Evolutionary conservation across 2,888 invertebrate genomes (phyloP).

Genomic region (Ferrisia virgata): DNA sequence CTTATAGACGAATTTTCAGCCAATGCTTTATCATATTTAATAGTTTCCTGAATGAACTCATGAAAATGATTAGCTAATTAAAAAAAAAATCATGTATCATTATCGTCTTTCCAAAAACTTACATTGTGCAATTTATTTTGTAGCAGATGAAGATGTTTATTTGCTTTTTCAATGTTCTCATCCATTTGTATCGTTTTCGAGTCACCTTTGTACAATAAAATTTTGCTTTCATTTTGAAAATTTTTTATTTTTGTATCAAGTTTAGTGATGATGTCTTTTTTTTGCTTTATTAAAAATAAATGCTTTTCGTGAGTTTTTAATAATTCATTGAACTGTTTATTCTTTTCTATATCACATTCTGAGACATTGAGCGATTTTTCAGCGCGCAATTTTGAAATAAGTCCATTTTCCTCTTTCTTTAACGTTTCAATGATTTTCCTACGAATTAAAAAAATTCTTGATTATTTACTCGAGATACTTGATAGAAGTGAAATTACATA

Average conservation of each 20-base stretch:
- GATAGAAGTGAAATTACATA: background rate
- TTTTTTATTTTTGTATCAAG: slow-evolving; percentile 5
- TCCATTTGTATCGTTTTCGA: slow-evolving; percentile 29
- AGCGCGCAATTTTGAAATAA: slow-evolving; percentile 24
- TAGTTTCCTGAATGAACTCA: slow-evolving; percentile 58
- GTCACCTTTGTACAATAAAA: slow-evolving; percentile 21
- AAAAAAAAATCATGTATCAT: no score
- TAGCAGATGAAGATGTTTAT: slow-evolving; percentile 26
- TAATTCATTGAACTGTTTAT: slow-evolving; percentile 18
- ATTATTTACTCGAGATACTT: background rate
- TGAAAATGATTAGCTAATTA: background rate
- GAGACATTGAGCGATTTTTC: background rate
- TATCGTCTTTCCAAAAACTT: background rate
- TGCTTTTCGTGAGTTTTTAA: slow-evolving; percentile 35
- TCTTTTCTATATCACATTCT: background rate
- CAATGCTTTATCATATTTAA: slow-evolving; percentile 71
- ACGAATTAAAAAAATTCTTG: background rate
- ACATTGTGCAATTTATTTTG: slow-evolving; percentile 44
- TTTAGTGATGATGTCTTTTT: slow-evolving; percentile 22
- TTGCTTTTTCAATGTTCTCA: slow-evolving; percentile 22
- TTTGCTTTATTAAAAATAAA: slow-evolving; percentile 33
- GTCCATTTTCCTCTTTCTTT: slow-evolving; percentile 58
- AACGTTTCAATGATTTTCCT: slow-evolving; percentile 62
- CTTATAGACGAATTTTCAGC: slow-evolving; percentile 71
- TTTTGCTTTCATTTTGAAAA: slow-evolving; percentile 24